phyloP scores from a whole-genome alignment of 2,113 vertebrate genomes.

The Heloderma charlesbogerti region DNA sequence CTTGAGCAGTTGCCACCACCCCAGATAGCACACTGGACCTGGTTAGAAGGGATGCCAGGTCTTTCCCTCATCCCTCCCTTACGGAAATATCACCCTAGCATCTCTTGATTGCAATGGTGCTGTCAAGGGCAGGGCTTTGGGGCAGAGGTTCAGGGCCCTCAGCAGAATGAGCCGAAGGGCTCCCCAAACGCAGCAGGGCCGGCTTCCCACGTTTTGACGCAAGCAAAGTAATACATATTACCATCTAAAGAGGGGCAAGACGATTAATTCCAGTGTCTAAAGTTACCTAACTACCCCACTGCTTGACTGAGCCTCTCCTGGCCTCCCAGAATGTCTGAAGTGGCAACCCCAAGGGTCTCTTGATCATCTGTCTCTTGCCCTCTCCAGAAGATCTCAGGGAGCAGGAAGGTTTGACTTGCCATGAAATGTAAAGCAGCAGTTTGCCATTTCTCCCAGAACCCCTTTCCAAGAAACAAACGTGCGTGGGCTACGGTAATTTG shows the following conservation, averaged over 20 bases:
- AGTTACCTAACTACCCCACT: too few species aligned
- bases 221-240: neutral
- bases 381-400: neutral
- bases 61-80: too few species aligned
- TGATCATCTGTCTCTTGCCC: neutral
- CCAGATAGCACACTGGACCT: too few species aligned
- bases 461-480: neutral
- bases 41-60: too few species aligned
- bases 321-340: neutral
- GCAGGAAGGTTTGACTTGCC: neutral
- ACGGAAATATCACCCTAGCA: too few species aligned
- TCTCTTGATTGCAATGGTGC: too few species aligned
- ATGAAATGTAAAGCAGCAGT: neutral
- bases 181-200: too few species aligned
- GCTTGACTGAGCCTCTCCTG: neutral
- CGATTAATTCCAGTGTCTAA: neutral
- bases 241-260: neutral
- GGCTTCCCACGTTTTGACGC: neutral
- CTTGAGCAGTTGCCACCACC: too few species aligned
- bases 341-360: neutral
- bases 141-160: too few species aligned
- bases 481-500: rapidly evolving
- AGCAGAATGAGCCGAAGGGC: too few species aligned
- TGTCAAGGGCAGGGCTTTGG: too few species aligned
- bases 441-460: neutral